These are phyloP conservation scores for Xyrichtys novacula DNA, from an alignment of 2,797 vertebrate species.

Conservation along the genomic window DNA sequence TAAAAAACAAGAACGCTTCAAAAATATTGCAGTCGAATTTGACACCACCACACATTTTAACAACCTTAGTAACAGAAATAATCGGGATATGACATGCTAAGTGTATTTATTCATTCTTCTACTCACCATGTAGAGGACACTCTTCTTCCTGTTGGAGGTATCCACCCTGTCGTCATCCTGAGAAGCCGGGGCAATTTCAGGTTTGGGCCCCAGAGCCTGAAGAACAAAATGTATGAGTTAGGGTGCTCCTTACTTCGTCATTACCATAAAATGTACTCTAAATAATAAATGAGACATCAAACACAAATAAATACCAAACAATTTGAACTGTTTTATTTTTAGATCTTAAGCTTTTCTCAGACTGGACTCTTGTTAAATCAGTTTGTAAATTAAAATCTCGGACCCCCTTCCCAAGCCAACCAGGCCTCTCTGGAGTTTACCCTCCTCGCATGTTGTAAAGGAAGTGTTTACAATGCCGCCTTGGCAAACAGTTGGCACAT, in stretches of 20 bases:
- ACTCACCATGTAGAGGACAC: slow-evolving; percentile 84
- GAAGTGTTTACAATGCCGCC: slow-evolving; percentile 42
- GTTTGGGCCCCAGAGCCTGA: slow-evolving; percentile 81
- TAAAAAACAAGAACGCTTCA: not conserved
- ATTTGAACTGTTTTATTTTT: not conserved
- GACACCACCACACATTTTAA: not conserved
- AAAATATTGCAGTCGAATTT: not conserved
- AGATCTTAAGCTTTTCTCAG: not conserved
- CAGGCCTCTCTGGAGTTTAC: slow-evolving; percentile 30
- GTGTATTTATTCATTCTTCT: not conserved
- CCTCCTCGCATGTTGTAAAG: slow-evolving; percentile 36
- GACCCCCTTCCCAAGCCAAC: not conserved
- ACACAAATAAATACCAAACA: not conserved
- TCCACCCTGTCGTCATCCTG: slow-evolving; percentile 79
- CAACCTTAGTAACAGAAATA: not conserved
- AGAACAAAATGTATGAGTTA: slow-evolving; percentile 17
- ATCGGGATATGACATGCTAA: not conserved
- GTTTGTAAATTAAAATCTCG: not conserved
- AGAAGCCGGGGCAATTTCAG: slow-evolving; percentile 69
- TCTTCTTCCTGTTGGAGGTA: slow-evolving; percentile 80
- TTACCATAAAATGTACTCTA: not conserved
- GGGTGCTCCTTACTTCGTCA: not conserved
- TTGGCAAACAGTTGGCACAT: slow-evolving; percentile 60
- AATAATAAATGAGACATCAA: not conserved
- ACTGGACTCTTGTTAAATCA: not conserved